Evolutionary conservation across 2,888 invertebrate species (phyloP), one percentile per base, ranked within the genome.

Genomic region (Melipona beecheii): DNA sequence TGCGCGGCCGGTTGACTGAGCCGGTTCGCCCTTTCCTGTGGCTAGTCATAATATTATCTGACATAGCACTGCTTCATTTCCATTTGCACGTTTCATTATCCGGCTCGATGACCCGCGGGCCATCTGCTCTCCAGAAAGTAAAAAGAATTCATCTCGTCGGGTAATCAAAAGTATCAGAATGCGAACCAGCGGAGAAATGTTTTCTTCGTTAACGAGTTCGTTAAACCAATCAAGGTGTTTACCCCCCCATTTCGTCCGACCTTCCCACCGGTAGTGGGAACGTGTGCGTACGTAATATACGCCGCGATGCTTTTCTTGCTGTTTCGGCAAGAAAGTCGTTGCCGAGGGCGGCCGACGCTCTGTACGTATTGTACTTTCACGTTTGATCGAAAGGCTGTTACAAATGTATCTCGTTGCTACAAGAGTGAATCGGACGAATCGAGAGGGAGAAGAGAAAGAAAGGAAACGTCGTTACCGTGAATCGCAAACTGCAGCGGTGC

Each of bases 11-110:
- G 84, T 83, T 85, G 86, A 80, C 84, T 78, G 84, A 75, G 70
- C 83, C 43, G 43, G 81, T 75, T 84, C 84, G 83, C 85, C 86
- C 86, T 86, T 89, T 86, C 81, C 86, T 83, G 86, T 86, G 88
- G 89, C 87, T 89, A 92, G 90, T 89, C 91, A 93, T 91, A 93
- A 93, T 93, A 92, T 93, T 93, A 92, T 93, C 89, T 91, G 89
- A 91, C 91, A 90, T 86, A 92, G 89, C 91, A 91, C 85, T 79
- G 89, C 88, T 91, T 90, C 91, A 90, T 91, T 92, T 92, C 90
- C 92, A 91, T 92, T 92, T 92, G 92, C 92, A 91, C 91, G 91
- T 91, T 91, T 92, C 91, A 92, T 92, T 91, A 92, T 92, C 90
- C 87, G 86, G 90, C 91, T 89, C 91, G 92, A 93, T 92, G 91